Percentiles rank a stretch among this genome's conserved stretches.
Evolutionary conservation across 2,888 invertebrate genomes (phyloP).

Genomic region (Scrobipalpa atriplicella): DNA sequence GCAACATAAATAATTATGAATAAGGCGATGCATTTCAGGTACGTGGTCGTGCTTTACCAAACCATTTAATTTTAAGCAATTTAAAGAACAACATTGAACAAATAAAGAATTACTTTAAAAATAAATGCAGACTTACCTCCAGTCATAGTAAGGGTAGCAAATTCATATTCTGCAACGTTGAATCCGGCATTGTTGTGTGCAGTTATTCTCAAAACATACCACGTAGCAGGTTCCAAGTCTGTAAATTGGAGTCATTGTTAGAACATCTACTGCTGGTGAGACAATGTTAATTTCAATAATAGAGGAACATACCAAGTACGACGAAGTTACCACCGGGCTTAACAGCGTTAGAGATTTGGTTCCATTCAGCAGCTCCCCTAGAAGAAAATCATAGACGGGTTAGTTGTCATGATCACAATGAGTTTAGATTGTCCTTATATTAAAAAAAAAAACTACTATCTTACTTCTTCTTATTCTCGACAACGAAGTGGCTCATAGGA

Average conservation of each 20-base stretch:
- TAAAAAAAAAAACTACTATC: too few species aligned
- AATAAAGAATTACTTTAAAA: not conserved
- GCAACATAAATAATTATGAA: slow-evolving; percentile 26
- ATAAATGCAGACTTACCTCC: slow-evolving; percentile 87
- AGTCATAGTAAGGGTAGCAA: slow-evolving; percentile 95
- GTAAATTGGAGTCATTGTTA: slow-evolving; percentile 26
- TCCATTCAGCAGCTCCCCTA: slow-evolving; percentile 94
- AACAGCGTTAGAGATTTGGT: slow-evolving; percentile 96
- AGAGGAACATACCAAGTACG: slow-evolving; percentile 81
- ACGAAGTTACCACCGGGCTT: slow-evolving; percentile 96
- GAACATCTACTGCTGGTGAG: not conserved
- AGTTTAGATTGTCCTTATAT: not conserved
- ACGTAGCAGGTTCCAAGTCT: slow-evolving; percentile 95
- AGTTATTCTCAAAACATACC: slow-evolving; percentile 96
- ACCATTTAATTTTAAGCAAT: slow-evolving; percentile 2
- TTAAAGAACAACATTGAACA: not conserved
- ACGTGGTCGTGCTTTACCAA: slow-evolving; percentile 39
- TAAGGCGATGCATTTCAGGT: slow-evolving; percentile 80
- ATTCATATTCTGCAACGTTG: slow-evolving; percentile 97
- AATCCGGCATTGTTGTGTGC: slow-evolving; percentile 98
- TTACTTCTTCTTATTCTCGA: slow-evolving; percentile 96
- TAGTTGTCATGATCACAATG: not conserved
- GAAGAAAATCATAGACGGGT: not conserved
- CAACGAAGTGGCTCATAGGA: slow-evolving; percentile 97
- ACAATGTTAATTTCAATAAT: not conserved